Conservation (phyloP, 2,113 vertebrate genomes). For the Anguilla japonica region DNA sequence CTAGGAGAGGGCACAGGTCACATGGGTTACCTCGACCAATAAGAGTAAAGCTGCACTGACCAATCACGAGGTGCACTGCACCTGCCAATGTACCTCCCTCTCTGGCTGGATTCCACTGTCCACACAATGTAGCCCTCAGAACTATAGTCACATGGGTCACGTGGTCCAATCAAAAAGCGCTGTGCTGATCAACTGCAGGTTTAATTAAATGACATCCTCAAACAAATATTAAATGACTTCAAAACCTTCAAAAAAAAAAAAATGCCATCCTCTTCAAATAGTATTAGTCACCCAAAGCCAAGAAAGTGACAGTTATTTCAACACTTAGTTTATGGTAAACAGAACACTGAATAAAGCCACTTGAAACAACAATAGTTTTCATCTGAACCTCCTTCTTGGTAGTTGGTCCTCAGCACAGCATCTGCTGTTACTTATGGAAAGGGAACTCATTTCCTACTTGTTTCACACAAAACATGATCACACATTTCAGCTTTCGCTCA, state of each 20-base stretch:
- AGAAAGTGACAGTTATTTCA: no score
- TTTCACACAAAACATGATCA: neutral
- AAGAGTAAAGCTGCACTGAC: neutral
- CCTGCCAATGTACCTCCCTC: neutral
- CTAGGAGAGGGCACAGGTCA: slow-evolving; percentile 52
- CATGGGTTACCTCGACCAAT: slow-evolving; percentile 1
- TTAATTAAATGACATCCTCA: neutral
- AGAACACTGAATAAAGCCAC: no score
- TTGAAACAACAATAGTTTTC: no score
- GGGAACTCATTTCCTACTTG: neutral
- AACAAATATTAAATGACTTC: neutral
- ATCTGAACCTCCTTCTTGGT: neutral
- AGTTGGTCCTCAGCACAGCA: neutral
- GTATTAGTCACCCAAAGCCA: no score
- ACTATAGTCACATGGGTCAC: neutral
- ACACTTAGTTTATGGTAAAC: no score
- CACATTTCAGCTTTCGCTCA: neutral
- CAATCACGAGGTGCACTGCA: neutral
- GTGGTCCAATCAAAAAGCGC: neutral
- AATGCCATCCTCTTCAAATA: no score
- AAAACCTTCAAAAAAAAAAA: neutral
- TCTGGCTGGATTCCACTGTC: neutral
- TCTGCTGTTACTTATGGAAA: neutral
- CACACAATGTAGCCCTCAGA: neutral
- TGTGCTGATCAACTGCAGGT: neutral